These are phyloP conservation scores for Montipora efflorescens DNA, from an alignment of 64 coral and sea anemone genomes.

Conservation along the genomic window DNA sequence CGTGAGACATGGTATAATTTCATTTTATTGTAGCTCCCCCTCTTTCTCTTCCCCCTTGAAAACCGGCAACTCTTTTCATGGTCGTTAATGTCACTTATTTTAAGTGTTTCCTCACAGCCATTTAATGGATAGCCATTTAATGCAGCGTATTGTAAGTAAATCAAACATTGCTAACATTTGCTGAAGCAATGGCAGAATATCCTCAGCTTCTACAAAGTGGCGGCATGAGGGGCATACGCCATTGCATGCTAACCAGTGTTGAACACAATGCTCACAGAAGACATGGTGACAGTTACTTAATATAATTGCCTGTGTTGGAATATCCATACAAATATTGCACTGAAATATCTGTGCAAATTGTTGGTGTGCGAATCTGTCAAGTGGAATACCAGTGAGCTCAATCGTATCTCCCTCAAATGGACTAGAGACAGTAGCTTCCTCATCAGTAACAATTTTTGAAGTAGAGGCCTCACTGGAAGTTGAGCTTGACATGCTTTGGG, in stretches of 20 bases:
- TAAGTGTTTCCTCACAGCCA: background rate
- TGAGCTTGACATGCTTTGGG: too few species aligned
- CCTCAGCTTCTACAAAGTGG: background rate
- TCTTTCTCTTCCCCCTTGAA: background rate
- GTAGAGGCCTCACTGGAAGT: too few species aligned
- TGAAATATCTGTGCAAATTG: background rate
- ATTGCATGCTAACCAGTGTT: background rate
- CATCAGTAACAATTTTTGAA: background rate
- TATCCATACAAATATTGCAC: background rate
- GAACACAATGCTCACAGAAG: too few species aligned
- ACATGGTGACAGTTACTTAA: too few species aligned
- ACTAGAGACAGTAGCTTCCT: background rate
- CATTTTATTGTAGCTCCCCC: too few species aligned
- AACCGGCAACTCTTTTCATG: background rate
- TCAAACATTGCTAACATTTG: slow-evolving; percentile 25
- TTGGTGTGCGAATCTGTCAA: background rate
- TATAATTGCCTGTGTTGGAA: too few species aligned
- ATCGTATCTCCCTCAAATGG: background rate
- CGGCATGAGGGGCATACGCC: background rate
- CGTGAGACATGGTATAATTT: background rate
- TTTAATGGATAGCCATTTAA: background rate
- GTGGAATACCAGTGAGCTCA: background rate
- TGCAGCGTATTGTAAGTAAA: slow-evolving; percentile 1
- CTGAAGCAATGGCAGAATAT: background rate
- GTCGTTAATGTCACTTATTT: background rate